A percentile compares a stretch with the other conserved stretches of the same genome.
phyloP scores from a whole-genome alignment of 2,888 invertebrate species.

The Venustoraphidia nigricollis region DNA sequence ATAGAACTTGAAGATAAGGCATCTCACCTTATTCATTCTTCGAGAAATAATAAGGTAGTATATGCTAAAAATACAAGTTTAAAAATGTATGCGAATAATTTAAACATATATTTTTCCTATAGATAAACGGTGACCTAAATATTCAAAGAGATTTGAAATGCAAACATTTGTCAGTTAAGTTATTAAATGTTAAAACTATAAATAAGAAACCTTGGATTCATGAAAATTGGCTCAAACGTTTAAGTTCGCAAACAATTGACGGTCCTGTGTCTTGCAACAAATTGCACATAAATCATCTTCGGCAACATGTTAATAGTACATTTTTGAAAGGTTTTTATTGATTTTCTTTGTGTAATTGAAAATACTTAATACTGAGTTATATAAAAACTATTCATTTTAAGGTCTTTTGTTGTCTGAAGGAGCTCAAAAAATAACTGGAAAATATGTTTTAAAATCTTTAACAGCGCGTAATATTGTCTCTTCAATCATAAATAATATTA shows the following conservation, averaged over 20 bases:
- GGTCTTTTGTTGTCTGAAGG: constrained; percentile 15
- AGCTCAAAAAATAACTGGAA: constrained; percentile 12
- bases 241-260: constrained; percentile 17
- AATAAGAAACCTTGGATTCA: constrained; percentile 18
- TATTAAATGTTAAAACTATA: constrained; percentile 14
- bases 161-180: constrained; percentile 11
- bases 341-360: constrained; percentile 1
- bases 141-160: constrained; percentile 14
- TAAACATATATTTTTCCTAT: constrained; percentile 10
- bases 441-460: constrained; percentile 14
- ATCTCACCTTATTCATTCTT: no score
- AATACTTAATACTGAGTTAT: background rate
- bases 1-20: no score
- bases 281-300: constrained; percentile 10
- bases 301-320: constrained; percentile 11
- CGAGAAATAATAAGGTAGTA: no score
- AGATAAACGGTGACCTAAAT: constrained; percentile 13
- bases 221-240: constrained; percentile 18
- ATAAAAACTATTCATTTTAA: constrained; percentile 9
- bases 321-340: constrained; percentile 15
- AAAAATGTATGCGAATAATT: background rate
- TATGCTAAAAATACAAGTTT: no score
- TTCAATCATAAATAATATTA: no score
- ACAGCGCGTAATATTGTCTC: constrained; percentile 11
- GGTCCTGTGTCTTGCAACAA: constrained; percentile 14